phyloP scores from a whole-genome alignment of 2,797 vertebrate species.

The Zalophus californianus region DNA sequence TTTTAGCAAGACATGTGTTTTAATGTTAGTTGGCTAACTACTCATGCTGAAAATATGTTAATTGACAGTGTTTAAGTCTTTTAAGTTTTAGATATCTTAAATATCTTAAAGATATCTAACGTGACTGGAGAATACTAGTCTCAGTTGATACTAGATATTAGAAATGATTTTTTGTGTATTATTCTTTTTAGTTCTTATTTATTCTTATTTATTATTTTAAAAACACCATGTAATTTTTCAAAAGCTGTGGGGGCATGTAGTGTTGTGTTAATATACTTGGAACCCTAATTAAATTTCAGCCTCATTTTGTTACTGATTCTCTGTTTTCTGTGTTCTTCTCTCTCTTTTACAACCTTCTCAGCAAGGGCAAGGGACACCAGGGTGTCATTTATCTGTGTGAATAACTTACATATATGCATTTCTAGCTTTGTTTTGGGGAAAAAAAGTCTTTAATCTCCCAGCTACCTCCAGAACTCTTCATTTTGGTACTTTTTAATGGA shows the following conservation, averaged over 20 bases:
- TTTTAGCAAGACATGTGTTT: slow-evolving; percentile 17
- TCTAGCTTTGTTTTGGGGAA: slow-evolving; percentile 8
- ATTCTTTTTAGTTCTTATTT: neutral
- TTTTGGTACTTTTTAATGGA: neutral
- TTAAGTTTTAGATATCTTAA: neutral
- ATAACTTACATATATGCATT: neutral
- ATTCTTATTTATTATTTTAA: neutral
- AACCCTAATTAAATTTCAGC: neutral
- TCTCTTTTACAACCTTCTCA: neutral
- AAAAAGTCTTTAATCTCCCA: neutral
- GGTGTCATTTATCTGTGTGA: neutral
- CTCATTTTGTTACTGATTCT: slow-evolving; percentile 7
- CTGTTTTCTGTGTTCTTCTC: neutral
- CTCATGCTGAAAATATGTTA: neutral
- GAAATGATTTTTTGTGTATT: neutral
- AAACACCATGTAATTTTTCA: neutral
- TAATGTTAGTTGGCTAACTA: slow-evolving; percentile 4
- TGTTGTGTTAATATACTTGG: neutral
- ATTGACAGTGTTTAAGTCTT: neutral
- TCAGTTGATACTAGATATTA: neutral
- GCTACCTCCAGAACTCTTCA: neutral
- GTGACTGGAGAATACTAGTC: neutral
- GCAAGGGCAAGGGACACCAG: neutral
- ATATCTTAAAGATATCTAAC: neutral
- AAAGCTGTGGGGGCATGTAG: neutral